These are phyloP conservation scores for Oceanodroma leucorhoa DNA, from an alignment of 2,797 vertebrate species.

Conservation along the genomic window DNA sequence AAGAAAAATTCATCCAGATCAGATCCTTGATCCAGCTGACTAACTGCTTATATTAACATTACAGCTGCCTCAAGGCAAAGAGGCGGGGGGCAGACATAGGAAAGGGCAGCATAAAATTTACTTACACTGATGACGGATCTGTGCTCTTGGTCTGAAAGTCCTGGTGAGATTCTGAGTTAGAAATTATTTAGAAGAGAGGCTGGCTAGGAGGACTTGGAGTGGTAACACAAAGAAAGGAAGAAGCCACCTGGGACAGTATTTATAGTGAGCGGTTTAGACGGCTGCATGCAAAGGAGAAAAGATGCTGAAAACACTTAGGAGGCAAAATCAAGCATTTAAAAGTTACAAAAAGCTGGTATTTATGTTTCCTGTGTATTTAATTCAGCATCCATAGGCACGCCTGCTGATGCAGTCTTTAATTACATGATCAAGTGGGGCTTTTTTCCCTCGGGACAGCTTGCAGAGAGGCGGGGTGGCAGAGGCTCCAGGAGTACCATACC, in stretches of 20 bases:
- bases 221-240: neutral
- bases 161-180: neutral
- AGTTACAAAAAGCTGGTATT: neutral
- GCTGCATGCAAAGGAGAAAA: neutral
- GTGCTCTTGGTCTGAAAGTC: neutral
- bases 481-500: neutral
- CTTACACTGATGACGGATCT: neutral
- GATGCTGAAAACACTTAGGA: neutral
- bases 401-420: neutral
- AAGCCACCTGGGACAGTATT: neutral
- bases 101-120: neutral
- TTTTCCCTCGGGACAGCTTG: neutral
- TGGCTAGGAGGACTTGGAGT: neutral
- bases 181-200: constrained; percentile 1
- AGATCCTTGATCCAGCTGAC: neutral
- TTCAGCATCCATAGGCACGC: neutral
- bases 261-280: neutral
- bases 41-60: neutral
- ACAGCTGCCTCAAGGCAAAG: neutral
- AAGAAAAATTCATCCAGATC: neutral
- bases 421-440: neutral
- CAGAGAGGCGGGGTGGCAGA: neutral
- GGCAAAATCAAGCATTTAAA: neutral
- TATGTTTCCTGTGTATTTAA: neutral
- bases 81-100: accelerated